Evolutionary conservation across 2,113 vertebrate species (phyloP).

Genomic region (Sylvicapra grimmia): DNA sequence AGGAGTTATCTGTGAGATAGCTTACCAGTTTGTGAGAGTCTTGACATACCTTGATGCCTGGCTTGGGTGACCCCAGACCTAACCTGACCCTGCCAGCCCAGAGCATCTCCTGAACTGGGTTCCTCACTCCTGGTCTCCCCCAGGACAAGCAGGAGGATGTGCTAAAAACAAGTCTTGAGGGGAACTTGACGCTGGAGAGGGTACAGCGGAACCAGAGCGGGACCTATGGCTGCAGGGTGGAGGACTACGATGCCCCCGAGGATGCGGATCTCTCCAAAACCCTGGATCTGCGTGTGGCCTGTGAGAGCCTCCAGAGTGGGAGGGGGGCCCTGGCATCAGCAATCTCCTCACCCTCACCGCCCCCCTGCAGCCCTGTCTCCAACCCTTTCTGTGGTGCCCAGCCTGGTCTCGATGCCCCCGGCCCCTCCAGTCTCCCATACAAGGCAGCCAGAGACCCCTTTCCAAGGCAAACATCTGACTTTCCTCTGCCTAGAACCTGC

Average conservation of each 20-base stretch:
- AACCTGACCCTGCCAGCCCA: neutral
- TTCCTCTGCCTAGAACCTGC: neutral
- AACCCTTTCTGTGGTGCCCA: neutral
- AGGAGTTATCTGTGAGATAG: neutral
- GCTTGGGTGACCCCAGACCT: neutral
- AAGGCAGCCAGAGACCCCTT: neutral
- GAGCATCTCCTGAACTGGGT: neutral
- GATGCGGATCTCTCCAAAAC: constrained; percentile 64
- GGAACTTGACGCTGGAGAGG: constrained; percentile 67
- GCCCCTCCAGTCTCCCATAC: neutral
- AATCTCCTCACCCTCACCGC: too few relatives aligned
- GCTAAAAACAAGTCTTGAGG: constrained; percentile 10
- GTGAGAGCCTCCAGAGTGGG: constrained; percentile 72
- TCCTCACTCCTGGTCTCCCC: neutral
- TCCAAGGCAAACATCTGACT: neutral
- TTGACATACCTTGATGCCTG: neutral
- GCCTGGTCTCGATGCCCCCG: too few relatives aligned
- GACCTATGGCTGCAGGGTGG: constrained; percentile 78
- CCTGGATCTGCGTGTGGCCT: constrained; percentile 77
- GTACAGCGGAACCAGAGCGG: constrained; percentile 77
- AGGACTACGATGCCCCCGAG: constrained; percentile 77
- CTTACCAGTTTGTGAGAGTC: neutral
- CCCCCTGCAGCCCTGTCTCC: neutral
- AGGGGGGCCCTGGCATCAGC: rapidly evolving
- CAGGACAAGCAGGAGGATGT: constrained; percentile 23